Base-by-base conservation (phyloP, 2,797 vertebrate genomes). In the Carapus acus region DNA sequence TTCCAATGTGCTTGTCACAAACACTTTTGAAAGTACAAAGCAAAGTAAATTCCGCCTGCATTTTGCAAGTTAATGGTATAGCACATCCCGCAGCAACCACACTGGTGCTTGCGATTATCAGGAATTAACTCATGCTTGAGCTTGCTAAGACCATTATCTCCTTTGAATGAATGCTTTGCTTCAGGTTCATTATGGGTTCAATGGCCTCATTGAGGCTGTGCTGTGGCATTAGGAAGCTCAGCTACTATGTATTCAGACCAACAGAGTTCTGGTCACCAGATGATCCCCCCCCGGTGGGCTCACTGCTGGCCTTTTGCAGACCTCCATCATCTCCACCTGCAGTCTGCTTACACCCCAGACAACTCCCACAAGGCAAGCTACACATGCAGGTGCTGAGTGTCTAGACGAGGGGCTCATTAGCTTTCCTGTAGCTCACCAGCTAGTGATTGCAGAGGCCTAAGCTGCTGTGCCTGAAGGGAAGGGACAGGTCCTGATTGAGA, bases 341-440 rank as follows among this genome's bases (percentile, higher is more conserved):
- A 81, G 80, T 70, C 58, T 70, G 71, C 65, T 63, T 59, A 48
- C 64, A 68, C 79, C 83, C 80, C 61, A 62, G 83, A 84, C 80
- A 73, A 46, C 74, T 69, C 71, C 65, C 74, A 46, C 64, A 56
- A 67, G 67, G 79, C 62, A 50, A 31, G 71, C 68, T 55, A 61
- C 59, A 65, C 73, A 86, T 79, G 84, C 88, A 88, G 87, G 84
- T 83, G 83, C 73, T 65, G 74, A 78, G 59, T 62, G 82, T 88
- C 87, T 87, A 87, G 86, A 87, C 79, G 65, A 74, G 77, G 71
- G 69, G 69, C 87, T 88, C 84, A 87, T 89, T 89, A 87, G 85
- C 85, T 89, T 89, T 88, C 87, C 80, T 64, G 71, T 52, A 49
- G 82, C 83, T 86, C 79, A 81, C 82, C 82, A 79, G 73, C 80